Base-by-base conservation (phyloP, 1,140 invertebrate species). In the Bombus confusus region DNA sequence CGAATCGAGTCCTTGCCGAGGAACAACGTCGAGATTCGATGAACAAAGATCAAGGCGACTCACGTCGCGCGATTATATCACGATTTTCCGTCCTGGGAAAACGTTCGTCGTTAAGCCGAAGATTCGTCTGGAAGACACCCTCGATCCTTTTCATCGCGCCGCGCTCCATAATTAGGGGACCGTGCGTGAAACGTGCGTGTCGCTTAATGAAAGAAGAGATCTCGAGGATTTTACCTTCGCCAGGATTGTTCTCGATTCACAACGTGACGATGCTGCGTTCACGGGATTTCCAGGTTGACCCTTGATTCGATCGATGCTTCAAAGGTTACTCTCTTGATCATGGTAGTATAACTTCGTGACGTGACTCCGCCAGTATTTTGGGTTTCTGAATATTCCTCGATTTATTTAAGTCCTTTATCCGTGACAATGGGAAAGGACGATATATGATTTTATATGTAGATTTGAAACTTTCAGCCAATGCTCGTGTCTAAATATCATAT, bases 111-210 rank as follows among this genome's bases (percentile, higher is more conserved):
- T 28, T n/a, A 37, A 59, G 34, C 41, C 25, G 2, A 12, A 22
- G 43, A 47, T 69, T 39, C 57, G 34, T 28, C 22, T 3, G 52
- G 15, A 39, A 34, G 34, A 39, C 34, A 18, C 75, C 34, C 22
- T 39, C 34, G n/a, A 6, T 22, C 25, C 71, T 68, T 82, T 74
- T 72, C 79, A 41, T 41, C 37, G 37, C 62, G n/a, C 87, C 86
- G 71, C 37, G 71, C 52, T 52, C 64, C 76, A 57, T 87, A 86
- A 88, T 88, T 88, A 88, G 81, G n/a, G 86, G 78, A 47, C 74
- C 75, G 83, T 88, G 87, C 86, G 87, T 87, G 86, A 87, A 88
- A 87, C 86, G 86, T 79, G 59, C 85, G 75, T 83, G 82, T 74
- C 87, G 85, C 57, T 62, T 84, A 84, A 88, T 80, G 87, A 88